Conservation (phyloP, 2,113 vertebrate genomes). For the Hymenochirus boettgeri region DNA sequence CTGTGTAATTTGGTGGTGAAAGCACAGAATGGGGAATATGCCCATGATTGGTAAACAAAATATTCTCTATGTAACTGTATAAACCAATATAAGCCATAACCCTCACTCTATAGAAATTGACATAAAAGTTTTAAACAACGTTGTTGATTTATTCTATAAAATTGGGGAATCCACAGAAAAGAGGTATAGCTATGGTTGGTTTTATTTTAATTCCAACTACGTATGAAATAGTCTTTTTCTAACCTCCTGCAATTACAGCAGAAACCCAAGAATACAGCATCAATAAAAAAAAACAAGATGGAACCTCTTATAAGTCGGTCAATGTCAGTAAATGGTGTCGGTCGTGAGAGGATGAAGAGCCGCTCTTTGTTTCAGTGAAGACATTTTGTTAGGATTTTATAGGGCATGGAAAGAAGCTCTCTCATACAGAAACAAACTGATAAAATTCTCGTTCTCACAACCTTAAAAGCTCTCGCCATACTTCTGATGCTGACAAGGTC, state of each 20-base stretch:
- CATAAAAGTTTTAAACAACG: no score
- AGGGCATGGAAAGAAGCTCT: constrained; percentile 2
- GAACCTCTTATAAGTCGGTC: background rate
- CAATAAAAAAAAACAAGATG: background rate
- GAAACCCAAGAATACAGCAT: background rate
- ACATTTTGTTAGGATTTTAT: constrained; percentile 3
- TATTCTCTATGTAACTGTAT: no score
- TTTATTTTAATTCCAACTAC: no score
- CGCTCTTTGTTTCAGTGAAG: constrained; percentile 1
- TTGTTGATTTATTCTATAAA: no score
- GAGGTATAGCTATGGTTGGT: no score
- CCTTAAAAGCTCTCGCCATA: background rate
- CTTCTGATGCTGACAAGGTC: background rate
- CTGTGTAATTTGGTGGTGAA: no score
- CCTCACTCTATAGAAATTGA: no score
- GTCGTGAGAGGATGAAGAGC: background rate
- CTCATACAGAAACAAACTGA: background rate
- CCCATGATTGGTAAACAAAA: no score
- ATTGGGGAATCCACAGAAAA: no score
- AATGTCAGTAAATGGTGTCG: background rate
- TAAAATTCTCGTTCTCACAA: constrained; percentile 18
- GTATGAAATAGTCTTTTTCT: background rate
- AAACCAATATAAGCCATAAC: no score
- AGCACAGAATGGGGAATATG: no score
- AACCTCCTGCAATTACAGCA: background rate